Evolutionary conservation across 2,113 vertebrate genomes (phyloP), one percentile per base, ranked within the genome.

Genomic region (Caranx ignobilis): DNA sequence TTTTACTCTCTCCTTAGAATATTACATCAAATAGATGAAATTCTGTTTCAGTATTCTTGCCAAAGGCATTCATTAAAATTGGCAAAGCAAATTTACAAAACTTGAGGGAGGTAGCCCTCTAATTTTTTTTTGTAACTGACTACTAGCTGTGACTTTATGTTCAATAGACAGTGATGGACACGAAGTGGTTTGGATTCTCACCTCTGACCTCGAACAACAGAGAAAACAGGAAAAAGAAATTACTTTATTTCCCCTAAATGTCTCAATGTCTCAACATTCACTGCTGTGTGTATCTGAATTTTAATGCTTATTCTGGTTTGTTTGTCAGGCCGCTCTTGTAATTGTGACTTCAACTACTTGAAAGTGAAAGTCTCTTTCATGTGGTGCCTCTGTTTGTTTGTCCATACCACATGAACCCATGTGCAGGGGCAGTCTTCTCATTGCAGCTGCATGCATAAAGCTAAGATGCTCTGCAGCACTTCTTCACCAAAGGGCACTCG

Each of bases 401-500:
- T 63, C 18, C 60, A 48, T 5, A 57, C 31, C 50, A 34, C 43
- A 66, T 34, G 48, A 37, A 34, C 32, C 82, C 12, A 31, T 18
- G 8, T 65, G 18, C 43, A 31, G 16, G 21, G 48, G 11, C 60
- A 67, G 32, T 55, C 71, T 43, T 75, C 59, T 69, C 47, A 60
- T 56, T 54, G 50, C 75, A 85, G 65, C 55, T 77, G 71, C 43
- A 63, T 19, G 77, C 70, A 81, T 75, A 61, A 65, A 62, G 37
- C 57, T 32, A 34, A 52, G 32, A 61, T 59, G 56, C 34, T 54
- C 54, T 45, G 35, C 32, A 37, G 64, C 43, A 68, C 64, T 48
- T 82, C 68, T 69, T 69, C 50, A 59, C 60, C 71, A 81, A 77
- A 75, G 61, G 61, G 66, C 70, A 74, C 19, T 73, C 21, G 2